Evolutionary conservation across 2,113 vertebrate species (phyloP).

Genomic region (Sula dactylatra): DNA sequence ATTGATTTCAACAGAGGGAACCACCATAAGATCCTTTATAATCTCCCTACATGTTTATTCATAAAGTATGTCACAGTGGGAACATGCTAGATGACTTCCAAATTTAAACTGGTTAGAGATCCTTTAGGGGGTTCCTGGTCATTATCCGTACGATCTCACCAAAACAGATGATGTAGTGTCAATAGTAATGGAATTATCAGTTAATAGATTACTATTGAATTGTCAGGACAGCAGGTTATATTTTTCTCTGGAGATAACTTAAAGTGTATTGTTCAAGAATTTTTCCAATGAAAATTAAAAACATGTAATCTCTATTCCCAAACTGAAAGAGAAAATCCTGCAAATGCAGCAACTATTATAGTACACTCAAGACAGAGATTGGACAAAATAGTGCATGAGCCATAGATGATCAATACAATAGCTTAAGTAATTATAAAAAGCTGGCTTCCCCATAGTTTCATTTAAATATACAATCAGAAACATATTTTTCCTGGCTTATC

Average conservation of each 20-base stretch:
- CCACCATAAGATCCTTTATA: background rate
- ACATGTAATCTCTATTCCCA: background rate
- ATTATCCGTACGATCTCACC: conserved; percentile 20
- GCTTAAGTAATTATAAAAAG: background rate
- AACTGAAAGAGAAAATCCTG: conserved; percentile 29
- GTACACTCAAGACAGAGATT: background rate
- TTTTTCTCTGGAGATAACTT: conserved; percentile 42
- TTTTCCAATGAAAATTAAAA: conserved; percentile 59
- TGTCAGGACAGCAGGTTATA: conserved; percentile 42
- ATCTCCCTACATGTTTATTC: background rate
- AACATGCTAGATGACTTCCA: background rate
- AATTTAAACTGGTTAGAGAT: conserved; percentile 51
- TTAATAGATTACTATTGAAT: conserved; percentile 70
- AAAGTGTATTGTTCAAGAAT: conserved; percentile 41
- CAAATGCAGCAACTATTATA: conserved; percentile 1
- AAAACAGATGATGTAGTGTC: conserved; percentile 63
- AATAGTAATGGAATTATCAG: conserved; percentile 70
- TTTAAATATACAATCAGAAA: background rate
- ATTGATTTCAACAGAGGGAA: background rate
- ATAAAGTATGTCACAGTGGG: background rate
- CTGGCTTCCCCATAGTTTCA: background rate
- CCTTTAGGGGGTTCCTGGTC: background rate
- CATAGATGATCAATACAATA: background rate
- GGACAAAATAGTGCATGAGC: background rate
- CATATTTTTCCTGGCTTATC: background rate